Percentiles rank a stretch among this genome's conserved stretches.
Evolutionary conservation across 2,113 vertebrate genomes (phyloP).

Genomic region (Heterocephalus glaber): DNA sequence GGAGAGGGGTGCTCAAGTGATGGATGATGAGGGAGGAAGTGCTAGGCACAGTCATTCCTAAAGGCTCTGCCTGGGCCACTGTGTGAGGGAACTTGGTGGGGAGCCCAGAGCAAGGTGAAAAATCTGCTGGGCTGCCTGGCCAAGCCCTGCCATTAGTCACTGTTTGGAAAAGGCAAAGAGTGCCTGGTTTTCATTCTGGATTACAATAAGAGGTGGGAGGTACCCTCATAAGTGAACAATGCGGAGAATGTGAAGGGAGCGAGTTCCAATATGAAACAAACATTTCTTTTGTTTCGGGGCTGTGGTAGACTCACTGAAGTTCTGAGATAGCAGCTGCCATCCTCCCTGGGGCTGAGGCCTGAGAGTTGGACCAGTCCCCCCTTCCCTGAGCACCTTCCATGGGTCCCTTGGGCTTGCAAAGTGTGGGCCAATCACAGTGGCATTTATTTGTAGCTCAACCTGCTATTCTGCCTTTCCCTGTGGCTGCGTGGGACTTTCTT

Average conservation of each 20-base stretch:
- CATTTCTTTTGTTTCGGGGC: conserved; percentile 56
- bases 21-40: conserved; percentile 69
- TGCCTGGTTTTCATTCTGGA: conserved; percentile 60
- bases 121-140: conserved; percentile 53
- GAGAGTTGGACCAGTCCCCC: background rate
- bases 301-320: background rate
- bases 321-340: background rate
- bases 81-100: conserved; percentile 49
- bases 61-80: background rate
- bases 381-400: background rate
- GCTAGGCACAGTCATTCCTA: conserved; percentile 53
- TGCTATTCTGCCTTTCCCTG: background rate
- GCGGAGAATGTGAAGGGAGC: conserved; percentile 16
- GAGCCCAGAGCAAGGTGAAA: conserved; percentile 73
- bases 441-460: background rate
- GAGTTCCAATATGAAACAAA: conserved; percentile 13
- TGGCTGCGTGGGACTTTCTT: background rate
- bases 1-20: background rate
- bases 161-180: conserved; percentile 54
- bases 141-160: conserved; percentile 62
- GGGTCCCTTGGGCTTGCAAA: background rate
- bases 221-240: conserved; percentile 12
- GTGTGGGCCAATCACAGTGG: background rate
- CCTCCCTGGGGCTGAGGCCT: background rate
- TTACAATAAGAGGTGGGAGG: conserved; percentile 44